Evolutionary conservation across 2,888 invertebrate species (phyloP), one percentile per base, ranked within the genome.

Genomic region (Plusia festucae): DNA sequence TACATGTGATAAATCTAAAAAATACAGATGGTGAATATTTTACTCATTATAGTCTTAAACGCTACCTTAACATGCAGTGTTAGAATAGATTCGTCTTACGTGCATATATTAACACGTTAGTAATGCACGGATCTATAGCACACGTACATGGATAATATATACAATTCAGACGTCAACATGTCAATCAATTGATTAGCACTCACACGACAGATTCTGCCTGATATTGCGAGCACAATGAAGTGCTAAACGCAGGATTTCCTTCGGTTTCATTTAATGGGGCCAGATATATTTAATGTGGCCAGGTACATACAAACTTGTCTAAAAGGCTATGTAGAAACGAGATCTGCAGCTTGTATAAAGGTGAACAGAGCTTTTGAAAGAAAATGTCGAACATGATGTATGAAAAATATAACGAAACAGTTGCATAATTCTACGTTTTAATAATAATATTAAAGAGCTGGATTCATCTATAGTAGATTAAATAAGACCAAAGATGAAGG

Each of bases 111-210:
- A 67, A 55, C 66, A 63, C 57, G 61, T 67, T 24, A 13, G 30
- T 53, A 55, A 20, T 44, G 18, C 55, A 63, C 34, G 49, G 63
- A 57, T 46, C 30, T 24, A 64, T 6, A 60, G 59, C 56, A 69
- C 9, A 52, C 62, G 54, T 51, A 69, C 51, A 52, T 11, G 9
- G 16, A 6, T 46, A 27, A 52, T 65, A 60, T 60, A 46, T 27
- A 52, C 62, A 60, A 60, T 51, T 58, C 57, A 63, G 61, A 63
- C 58, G 54, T 32, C 57, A 73, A 78, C 70, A 70, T 24, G 60
- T 34, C 68, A 59, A 70, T 80, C 68, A 73, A 78, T 66, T 73
- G 20, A 66, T 79, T 79, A 79, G 62, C 70, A 73, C 65, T 49
- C 5, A 60, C 24, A 65, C 56, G 79, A 65, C 56, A 70, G 34